phyloP scores from a whole-genome alignment of 2,113 vertebrate species.

The Zosterops pallidus region DNA sequence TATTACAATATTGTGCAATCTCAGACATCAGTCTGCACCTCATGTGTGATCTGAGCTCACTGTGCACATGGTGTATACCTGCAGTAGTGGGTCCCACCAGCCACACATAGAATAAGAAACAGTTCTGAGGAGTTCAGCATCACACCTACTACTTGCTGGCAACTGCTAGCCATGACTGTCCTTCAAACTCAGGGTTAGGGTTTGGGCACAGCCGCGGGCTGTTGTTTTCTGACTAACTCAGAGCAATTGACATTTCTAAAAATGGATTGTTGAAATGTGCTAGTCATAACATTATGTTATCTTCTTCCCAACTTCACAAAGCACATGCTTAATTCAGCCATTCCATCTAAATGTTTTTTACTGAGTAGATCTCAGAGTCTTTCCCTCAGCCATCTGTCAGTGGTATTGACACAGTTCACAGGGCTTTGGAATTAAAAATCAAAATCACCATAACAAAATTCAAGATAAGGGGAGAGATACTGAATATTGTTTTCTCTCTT shows the following conservation, averaged over 20 bases:
- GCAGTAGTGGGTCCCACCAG: neutral
- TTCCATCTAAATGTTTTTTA: neutral
- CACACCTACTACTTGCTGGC: neutral
- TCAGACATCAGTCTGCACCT: neutral
- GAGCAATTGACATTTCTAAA: slow-evolving; percentile 58
- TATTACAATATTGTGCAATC: neutral
- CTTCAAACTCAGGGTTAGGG: slow-evolving; percentile 20
- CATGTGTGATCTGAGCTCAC: neutral
- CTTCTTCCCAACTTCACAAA: slow-evolving; percentile 20
- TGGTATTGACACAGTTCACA: neutral
- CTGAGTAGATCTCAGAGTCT: neutral
- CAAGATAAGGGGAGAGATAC: neutral
- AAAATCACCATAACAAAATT: neutral
- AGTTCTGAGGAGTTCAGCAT: neutral
- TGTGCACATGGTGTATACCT: neutral
- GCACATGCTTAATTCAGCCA: slow-evolving; percentile 18
- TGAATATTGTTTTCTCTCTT: neutral
- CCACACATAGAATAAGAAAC: neutral
- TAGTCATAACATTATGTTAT: slow-evolving; percentile 65
- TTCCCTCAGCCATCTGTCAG: neutral
- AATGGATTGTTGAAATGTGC: slow-evolving; percentile 47
- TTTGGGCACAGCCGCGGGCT: neutral
- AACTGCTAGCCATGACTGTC: slow-evolving; percentile 8
- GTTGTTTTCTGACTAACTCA: slow-evolving; percentile 43
- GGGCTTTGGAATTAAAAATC: neutral